Percentiles rank a stretch among this genome's conserved stretches.
Conservation (phyloP, 2,888 invertebrate species). For the Drosophila melanosoma region DNA sequence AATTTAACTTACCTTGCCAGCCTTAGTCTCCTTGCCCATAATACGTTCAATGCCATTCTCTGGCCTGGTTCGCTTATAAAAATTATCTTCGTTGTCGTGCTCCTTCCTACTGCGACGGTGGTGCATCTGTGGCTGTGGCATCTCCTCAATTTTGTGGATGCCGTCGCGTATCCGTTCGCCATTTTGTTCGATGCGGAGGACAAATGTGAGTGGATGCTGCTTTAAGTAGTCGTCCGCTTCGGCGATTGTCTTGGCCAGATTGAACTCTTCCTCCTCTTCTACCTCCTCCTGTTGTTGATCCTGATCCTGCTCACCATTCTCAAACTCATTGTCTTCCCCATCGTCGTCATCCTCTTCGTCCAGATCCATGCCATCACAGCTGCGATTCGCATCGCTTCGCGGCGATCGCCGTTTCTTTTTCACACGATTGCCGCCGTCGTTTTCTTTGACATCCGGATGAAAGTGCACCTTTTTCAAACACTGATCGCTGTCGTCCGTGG, state of each 20-base stretch:
- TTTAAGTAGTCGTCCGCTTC: constrained; percentile 77
- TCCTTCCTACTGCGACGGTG: constrained; percentile 16
- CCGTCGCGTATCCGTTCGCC: constrained; percentile 61
- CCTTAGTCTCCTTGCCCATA: constrained; percentile 78
- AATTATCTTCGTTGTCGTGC: constrained; percentile 60
- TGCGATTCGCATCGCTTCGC: constrained; percentile 22
- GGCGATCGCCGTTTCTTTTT: constrained; percentile 64
- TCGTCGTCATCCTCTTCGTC: constrained; percentile 51
- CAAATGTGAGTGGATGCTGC: constrained; percentile 79
- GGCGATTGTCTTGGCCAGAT: constrained; percentile 74
- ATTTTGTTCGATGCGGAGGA: constrained; percentile 64
- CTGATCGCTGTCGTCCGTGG: constrained; percentile 60
- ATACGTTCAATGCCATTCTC: constrained; percentile 81
- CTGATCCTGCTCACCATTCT: constrained; percentile 19
- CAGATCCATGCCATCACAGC: constrained; percentile 69
- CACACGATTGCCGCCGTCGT: constrained; percentile 76
- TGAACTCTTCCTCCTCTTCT: constrained; percentile 74
- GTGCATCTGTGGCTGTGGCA: constrained; percentile 37
- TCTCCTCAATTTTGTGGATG: constrained; percentile 62
- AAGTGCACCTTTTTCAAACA: constrained; percentile 75
- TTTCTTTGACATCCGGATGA: constrained; percentile 78
- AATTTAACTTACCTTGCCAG: constrained; percentile 67
- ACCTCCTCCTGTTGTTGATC: constrained; percentile 54
- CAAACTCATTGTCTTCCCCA: constrained; percentile 16
- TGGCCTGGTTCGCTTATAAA: constrained; percentile 68